phyloP scores from a whole-genome alignment of 2,113 vertebrate species.

The Girardinichthys multiradiatus region DNA sequence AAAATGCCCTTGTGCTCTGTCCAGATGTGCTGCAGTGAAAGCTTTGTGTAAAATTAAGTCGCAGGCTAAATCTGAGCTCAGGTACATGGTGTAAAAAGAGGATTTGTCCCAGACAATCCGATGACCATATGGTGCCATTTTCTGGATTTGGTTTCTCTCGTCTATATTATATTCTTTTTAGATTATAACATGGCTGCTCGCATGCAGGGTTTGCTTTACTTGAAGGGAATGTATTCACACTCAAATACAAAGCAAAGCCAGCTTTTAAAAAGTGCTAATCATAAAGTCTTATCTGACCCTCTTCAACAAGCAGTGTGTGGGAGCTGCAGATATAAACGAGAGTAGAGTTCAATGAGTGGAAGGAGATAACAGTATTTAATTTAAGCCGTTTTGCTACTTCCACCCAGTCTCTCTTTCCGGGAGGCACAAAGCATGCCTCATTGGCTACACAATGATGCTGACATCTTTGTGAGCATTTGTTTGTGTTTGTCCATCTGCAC shows the following conservation, averaged over 20 bases:
- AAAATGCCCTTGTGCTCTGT: neutral
- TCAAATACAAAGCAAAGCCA: neutral
- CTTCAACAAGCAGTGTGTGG: neutral
- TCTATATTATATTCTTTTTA: neutral
- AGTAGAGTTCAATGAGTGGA: slow-evolving; percentile 4
- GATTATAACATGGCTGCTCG: neutral
- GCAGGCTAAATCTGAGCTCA: slow-evolving; percentile 21
- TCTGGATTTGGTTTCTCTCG: neutral
- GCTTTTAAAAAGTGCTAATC: slow-evolving; percentile 35
- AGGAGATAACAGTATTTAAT: slow-evolving; percentile 3
- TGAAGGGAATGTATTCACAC: neutral
- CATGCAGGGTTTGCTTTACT: neutral
- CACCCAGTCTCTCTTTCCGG: neutral
- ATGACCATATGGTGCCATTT: slow-evolving; percentile 10
- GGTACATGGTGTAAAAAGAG: neutral
- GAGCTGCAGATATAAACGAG: neutral
- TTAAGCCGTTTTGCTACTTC: neutral
- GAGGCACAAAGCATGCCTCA: neutral
- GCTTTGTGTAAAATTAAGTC: slow-evolving; percentile 28
- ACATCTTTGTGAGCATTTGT: neutral
- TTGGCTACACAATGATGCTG: no score
- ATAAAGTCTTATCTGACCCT: slow-evolving; percentile 16
- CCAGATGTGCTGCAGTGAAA: slow-evolving; percentile 45
- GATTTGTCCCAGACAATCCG: slow-evolving; percentile 17
- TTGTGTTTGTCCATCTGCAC: neutral